phyloP scores from a whole-genome alignment of 2,113 vertebrate genomes.

The Mellivora capensis region DNA sequence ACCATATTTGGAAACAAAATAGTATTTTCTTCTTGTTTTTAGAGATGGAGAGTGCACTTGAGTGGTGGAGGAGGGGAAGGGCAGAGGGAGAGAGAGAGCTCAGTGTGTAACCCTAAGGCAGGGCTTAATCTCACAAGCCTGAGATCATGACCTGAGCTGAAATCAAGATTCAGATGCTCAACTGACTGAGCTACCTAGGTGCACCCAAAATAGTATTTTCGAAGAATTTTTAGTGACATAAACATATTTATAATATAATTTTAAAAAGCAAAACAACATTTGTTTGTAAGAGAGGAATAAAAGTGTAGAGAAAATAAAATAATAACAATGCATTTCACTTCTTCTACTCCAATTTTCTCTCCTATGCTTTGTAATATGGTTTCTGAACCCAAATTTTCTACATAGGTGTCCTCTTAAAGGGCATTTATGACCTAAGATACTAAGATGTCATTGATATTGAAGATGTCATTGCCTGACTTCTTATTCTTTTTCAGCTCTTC shows the following conservation, averaged over 20 bases:
- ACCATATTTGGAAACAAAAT: neutral
- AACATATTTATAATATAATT: neutral
- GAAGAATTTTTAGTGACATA: neutral
- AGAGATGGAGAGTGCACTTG: neutral
- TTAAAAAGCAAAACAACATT: neutral
- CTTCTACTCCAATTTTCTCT: neutral
- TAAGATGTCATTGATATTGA: neutral
- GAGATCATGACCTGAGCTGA: neutral
- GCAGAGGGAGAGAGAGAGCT: neutral
- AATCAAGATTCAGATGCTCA: neutral
- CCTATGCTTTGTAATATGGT: neutral
- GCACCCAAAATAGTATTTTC: neutral
- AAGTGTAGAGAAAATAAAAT: neutral
- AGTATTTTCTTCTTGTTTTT: neutral
- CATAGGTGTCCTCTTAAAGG: neutral
- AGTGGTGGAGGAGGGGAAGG: neutral
- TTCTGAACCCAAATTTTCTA: neutral
- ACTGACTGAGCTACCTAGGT: neutral
- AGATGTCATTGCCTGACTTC: neutral
- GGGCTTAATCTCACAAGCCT: neutral
- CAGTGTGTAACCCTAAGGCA: neutral
- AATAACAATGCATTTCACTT: neutral
- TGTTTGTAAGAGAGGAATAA: neutral
- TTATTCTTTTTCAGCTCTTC: neutral
- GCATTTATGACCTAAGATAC: neutral